A percentile compares a stretch with the other conserved stretches of the same genome.
Evolutionary conservation across 2,888 invertebrate genomes (phyloP).

Genomic region (Yponomeuta cagnagella): DNA sequence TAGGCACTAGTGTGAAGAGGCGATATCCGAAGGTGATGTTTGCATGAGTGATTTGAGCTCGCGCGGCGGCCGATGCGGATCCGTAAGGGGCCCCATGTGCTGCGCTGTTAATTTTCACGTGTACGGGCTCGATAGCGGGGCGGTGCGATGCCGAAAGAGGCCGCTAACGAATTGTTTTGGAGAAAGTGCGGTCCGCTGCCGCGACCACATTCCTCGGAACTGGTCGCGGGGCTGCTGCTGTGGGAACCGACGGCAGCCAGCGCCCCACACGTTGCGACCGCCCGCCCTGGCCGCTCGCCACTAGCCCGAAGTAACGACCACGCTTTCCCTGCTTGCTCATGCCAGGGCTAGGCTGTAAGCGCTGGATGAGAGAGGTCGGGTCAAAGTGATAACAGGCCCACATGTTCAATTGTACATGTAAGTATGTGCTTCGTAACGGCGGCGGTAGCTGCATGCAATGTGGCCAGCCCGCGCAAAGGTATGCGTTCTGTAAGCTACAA

Average conservation of each 20-base stretch:
- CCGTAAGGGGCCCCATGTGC: conserved; percentile 51
- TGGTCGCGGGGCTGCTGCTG: conserved; percentile 71
- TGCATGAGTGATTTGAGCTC: conserved; percentile 12
- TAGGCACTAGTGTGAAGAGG: conserved; percentile 9
- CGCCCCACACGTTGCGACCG: conserved; percentile 57
- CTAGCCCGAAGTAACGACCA: conserved; percentile 22
- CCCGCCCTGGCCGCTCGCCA: conserved; percentile 29
- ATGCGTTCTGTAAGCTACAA: background rate
- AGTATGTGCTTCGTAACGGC: conserved; percentile 42
- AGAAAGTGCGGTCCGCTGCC: conserved; percentile 74
- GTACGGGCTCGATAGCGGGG: conserved; percentile 42
- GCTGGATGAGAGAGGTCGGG: background rate
- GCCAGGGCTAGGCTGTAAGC: background rate
- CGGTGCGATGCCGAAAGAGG: conserved; percentile 72
- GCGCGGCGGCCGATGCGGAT: conserved; percentile 32
- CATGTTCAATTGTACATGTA: conserved; percentile 30
- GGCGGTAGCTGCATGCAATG: conserved; percentile 21
- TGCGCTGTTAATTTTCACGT: conserved; percentile 68
- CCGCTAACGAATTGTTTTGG: conserved; percentile 76
- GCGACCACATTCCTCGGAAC: conserved; percentile 73
- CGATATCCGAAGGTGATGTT: conserved; percentile 8
- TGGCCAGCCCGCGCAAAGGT: background rate
- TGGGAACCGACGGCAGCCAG: conserved; percentile 68
- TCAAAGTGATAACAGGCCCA: conserved; percentile 34
- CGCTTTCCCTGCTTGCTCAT: background rate